phyloP scores from a whole-genome alignment of 2,113 vertebrate genomes.

The Tiliqua scincoides region DNA sequence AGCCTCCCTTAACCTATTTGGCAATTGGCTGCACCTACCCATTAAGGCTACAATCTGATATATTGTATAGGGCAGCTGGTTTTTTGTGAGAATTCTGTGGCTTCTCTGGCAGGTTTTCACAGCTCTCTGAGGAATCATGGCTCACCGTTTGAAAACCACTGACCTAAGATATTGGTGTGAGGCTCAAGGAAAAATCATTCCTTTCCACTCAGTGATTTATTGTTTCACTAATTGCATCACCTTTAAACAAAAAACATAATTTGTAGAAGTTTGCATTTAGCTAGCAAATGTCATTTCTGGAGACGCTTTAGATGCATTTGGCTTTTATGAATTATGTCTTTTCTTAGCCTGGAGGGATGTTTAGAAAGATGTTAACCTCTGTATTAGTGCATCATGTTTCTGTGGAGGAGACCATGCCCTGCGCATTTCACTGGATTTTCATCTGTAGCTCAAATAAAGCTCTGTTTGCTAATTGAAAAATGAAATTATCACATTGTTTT shows the following conservation, averaged over 20 bases:
- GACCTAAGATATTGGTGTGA: no score
- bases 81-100: no score
- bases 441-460: neutral
- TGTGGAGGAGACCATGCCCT: conserved; percentile 1
- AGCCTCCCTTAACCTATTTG: no score
- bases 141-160: no score
- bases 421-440: neutral
- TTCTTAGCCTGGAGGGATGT: neutral
- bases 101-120: no score
- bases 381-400: neutral
- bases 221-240: neutral
- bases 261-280: neutral
- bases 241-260: neutral
- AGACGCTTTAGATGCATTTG: neutral
- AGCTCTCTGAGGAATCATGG: no score
- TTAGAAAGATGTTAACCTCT: neutral
- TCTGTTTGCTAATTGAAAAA: conserved; percentile 6
- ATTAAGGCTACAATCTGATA: no score
- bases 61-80: no score
- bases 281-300: no score
- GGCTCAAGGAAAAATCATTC: neutral
- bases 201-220: neutral
- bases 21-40: no score
- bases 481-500: neutral
- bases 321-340: neutral